These are phyloP conservation scores for Myopa testacea DNA, from an alignment of 2,888 invertebrate genomes.

Conservation along the genomic window DNA sequence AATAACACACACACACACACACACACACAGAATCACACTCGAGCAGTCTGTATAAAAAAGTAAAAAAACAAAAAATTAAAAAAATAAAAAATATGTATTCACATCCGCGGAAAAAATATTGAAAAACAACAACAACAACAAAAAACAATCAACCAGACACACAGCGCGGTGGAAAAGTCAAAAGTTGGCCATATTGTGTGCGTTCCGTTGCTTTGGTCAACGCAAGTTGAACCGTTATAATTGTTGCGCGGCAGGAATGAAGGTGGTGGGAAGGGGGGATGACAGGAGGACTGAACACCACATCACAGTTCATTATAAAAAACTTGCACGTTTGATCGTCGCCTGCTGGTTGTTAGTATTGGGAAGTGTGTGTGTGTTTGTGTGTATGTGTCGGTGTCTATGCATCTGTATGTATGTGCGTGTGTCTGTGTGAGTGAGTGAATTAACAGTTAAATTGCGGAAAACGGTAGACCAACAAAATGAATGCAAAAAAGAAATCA, in stretches of 20 bases:
- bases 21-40: slow-evolving; percentile 9
- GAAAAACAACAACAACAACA: slow-evolving; percentile 23
- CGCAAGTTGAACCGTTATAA: slow-evolving; percentile 45
- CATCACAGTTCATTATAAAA: slow-evolving; percentile 31
- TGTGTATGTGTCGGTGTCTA: too few species aligned
- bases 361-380: too few species aligned
- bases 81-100: slow-evolving; percentile 28
- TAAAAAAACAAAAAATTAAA: neutral
- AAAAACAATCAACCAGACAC: neutral
- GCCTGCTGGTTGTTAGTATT: too few species aligned
- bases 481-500: slow-evolving; percentile 38
- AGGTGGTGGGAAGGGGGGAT: neutral
- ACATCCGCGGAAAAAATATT: slow-evolving; percentile 32
- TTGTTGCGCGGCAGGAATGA: neutral
- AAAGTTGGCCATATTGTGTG: slow-evolving; percentile 53
- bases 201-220: slow-evolving; percentile 43
- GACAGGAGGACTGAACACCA: neutral
- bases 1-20: slow-evolving; percentile 18
- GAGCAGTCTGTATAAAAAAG: neutral
- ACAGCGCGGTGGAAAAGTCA: slow-evolving; percentile 35
- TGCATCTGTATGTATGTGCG: too few species aligned
- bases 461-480: slow-evolving; percentile 54
- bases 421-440: slow-evolving; percentile 47
- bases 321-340: neutral
- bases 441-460: slow-evolving; percentile 53